Conservation (phyloP, 2,113 vertebrate species). For the Epinephelus cyanopodus region DNA sequence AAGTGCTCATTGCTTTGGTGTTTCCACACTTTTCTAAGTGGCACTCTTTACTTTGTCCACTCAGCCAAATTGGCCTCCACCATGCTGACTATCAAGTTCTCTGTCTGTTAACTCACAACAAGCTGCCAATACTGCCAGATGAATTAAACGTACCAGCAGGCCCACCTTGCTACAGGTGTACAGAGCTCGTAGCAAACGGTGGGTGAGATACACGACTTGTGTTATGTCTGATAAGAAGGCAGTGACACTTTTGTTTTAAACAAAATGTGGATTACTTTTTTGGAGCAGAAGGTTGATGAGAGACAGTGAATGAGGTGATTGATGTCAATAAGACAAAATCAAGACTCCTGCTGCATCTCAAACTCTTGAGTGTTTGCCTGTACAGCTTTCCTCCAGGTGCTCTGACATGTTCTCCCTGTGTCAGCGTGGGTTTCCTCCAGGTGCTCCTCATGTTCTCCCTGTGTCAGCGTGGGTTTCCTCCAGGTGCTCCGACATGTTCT, state of each 20-base stretch:
- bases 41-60: not conserved
- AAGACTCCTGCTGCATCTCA: too few relatives aligned
- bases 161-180: not conserved
- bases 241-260: not conserved
- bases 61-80: conserved; percentile 17
- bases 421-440: too few relatives aligned
- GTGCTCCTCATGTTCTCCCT: too few relatives aligned
- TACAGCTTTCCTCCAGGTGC: too few relatives aligned
- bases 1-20: not conserved
- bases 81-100: not conserved
- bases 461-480: too few relatives aligned
- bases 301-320: not conserved
- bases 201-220: not conserved
- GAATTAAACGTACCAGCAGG: not conserved
- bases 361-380: too few relatives aligned
- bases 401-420: too few relatives aligned
- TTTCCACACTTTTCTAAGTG: not conserved
- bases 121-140: not conserved
- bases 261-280: not conserved
- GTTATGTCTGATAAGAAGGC: not conserved
- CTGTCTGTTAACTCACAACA: not conserved
- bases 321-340: too few relatives aligned
- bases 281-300: not conserved
- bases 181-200: not conserved
- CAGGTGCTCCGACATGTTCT: too few relatives aligned